A percentile compares a stretch with the other conserved stretches of the same genome.
Conservation (phyloP, 2,797 vertebrate genomes). For the Mallotus villosus region DNA sequence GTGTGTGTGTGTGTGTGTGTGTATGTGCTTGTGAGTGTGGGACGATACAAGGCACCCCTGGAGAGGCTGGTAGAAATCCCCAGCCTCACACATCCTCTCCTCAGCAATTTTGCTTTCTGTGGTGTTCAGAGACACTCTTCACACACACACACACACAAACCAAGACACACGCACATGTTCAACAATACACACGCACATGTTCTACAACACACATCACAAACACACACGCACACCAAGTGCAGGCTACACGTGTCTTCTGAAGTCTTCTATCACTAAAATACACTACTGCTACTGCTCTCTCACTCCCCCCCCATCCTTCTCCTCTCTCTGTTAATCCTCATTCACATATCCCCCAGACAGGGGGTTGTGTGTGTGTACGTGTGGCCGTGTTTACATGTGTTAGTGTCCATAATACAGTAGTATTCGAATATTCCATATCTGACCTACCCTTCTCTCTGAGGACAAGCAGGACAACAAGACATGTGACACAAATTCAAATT, state of each 20-base stretch:
- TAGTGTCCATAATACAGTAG: not conserved
- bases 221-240: no score
- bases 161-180: no score
- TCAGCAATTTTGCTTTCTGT: no score
- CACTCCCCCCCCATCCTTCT: not conserved
- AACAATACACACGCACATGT: no score
- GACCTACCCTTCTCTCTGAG: not conserved
- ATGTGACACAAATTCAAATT: not conserved
- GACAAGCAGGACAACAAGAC: not conserved
- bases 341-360: not conserved
- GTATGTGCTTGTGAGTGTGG: not conserved
- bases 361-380: not conserved
- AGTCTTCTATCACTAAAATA: no score
- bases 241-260: no score
- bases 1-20: constrained; percentile 6
- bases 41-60: no score
- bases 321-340: not conserved
- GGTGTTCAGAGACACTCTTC: no score
- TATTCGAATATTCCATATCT: not conserved
- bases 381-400: not conserved
- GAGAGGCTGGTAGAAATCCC: no score
- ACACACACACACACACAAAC: no score
- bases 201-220: no score
- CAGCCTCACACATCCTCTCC: no score
- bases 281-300: not conserved